These are phyloP conservation scores for Thomomys bottae DNA, from an alignment of 2,113 vertebrate genomes.

Conservation along the genomic window DNA sequence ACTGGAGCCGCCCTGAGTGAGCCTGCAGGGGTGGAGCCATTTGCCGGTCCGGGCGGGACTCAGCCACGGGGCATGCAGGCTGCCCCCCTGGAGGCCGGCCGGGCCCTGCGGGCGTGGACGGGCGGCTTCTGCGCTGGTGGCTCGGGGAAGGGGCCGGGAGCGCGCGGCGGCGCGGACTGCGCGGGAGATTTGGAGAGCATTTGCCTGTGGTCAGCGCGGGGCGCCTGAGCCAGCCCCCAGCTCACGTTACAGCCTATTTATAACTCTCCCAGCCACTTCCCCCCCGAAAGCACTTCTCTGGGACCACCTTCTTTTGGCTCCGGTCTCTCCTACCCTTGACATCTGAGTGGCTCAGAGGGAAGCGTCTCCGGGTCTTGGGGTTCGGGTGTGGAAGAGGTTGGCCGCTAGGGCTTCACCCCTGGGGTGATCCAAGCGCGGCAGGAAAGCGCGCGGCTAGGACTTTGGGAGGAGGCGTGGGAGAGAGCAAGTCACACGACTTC, in stretches of 20 bases:
- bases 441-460: slow-evolving; percentile 72
- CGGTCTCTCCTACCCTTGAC: slow-evolving; percentile 89
- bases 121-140: not conserved
- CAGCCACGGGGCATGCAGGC: not conserved
- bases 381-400: slow-evolving; percentile 88
- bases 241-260: no score
- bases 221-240: slow-evolving; percentile 97
- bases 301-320: slow-evolving; percentile 95
- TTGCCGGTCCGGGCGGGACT: rapidly evolving
- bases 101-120: slow-evolving; percentile 31
- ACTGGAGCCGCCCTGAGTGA: rapidly evolving
- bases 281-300: slow-evolving; percentile 89
- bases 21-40: rapidly evolving
- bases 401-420: slow-evolving; percentile 67
- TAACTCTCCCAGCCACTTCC: slow-evolving; percentile 92
- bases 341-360: slow-evolving; percentile 89
- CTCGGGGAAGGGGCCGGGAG: slow-evolving; percentile 58
- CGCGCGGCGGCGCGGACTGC: slow-evolving; percentile 74
- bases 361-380: slow-evolving; percentile 87
- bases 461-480: not conserved
- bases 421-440: slow-evolving; percentile 75
- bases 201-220: slow-evolving; percentile 94
- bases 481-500: slow-evolving; percentile 63
- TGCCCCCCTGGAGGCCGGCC: not conserved
- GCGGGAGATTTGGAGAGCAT: slow-evolving; percentile 89